Conservation (phyloP, 2,113 vertebrate species). For the Rhagologus leucostigma region DNA sequence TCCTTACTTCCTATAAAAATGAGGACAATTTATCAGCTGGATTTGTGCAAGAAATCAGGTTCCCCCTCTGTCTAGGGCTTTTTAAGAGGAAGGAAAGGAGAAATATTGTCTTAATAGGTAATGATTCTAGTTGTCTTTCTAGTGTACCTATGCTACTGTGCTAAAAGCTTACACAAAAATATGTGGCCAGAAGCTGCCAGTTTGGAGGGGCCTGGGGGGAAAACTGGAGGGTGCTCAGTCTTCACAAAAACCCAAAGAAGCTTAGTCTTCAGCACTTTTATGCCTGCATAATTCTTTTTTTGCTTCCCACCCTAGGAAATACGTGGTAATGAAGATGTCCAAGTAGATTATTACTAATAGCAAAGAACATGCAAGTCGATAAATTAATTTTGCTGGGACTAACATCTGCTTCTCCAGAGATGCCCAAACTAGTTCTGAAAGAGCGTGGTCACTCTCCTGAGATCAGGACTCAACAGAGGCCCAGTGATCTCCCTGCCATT, state of each 20-base stretch:
- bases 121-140: not conserved
- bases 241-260: not conserved
- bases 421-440: too few species aligned
- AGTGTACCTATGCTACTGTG: accelerated
- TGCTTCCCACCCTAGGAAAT: not conserved
- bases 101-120: not conserved
- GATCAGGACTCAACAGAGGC: accelerated
- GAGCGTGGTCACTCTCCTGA: accelerated
- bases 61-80: not conserved
- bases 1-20: not conserved
- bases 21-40: not conserved
- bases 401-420: not conserved
- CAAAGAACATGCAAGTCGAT: not conserved
- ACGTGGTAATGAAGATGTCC: not conserved
- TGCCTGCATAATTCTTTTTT: not conserved
- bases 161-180: not conserved
- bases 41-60: not conserved
- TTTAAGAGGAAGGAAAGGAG: not conserved
- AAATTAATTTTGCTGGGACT: not conserved
- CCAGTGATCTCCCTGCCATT: not conserved
- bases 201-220: not conserved
- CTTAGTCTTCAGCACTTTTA: not conserved
- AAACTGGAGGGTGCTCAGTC: not conserved
- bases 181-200: not conserved
- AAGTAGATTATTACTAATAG: not conserved